Evolutionary conservation across 2,797 vertebrate genomes (phyloP).

Genomic region (Gymnoscopelus braueri): DNA sequence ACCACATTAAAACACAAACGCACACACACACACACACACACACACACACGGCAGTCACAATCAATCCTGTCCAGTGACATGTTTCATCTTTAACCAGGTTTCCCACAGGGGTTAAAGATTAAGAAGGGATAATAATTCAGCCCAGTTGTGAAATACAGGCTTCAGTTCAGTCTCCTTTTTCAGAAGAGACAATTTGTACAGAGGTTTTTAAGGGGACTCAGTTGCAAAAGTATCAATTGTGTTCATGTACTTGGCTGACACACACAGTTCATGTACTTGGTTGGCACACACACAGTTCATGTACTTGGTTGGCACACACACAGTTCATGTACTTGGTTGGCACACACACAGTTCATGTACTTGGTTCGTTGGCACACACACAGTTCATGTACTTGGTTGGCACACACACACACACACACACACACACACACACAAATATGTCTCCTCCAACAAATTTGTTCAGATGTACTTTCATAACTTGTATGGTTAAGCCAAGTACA

Average conservation of each 20-base stretch:
- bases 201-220: conserved; percentile 14
- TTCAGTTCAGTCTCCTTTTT: conserved; percentile 14
- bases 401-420: background rate
- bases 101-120: too few species aligned
- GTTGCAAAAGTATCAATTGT: conserved; percentile 24
- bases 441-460: too few species aligned
- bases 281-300: too few species aligned
- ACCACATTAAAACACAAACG: background rate
- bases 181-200: conserved; percentile 19
- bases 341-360: background rate
- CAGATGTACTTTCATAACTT: too few species aligned
- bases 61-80: too few species aligned
- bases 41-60: background rate
- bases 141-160: conserved; percentile 25
- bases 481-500: too few species aligned
- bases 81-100: too few species aligned
- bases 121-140: background rate
- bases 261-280: background rate
- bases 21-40: too few species aligned
- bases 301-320: too few species aligned
- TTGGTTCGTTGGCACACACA: too few species aligned
- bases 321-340: background rate
- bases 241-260: background rate
- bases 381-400: too few species aligned
- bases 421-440: background rate